Evolutionary conservation across 2,113 vertebrate genomes (phyloP).

Genomic region (Cheirogaleus medius): DNA sequence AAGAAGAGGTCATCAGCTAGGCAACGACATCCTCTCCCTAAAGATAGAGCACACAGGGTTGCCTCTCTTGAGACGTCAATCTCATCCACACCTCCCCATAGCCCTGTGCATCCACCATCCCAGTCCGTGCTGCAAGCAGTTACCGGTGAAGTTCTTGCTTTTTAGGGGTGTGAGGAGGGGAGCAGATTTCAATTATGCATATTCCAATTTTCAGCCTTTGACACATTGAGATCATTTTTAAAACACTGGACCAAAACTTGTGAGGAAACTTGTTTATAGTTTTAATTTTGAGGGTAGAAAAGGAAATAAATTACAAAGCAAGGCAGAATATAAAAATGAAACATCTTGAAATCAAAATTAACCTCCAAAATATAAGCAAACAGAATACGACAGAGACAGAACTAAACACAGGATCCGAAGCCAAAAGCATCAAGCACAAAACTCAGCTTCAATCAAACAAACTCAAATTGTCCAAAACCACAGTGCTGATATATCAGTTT

Average conservation of each 20-base stretch:
- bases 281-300: not conserved
- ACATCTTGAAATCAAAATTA: conserved; percentile 6
- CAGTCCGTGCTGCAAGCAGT: not conserved
- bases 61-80: not conserved
- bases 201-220: not conserved
- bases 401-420: not conserved
- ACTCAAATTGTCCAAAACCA: not conserved
- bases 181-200: not conserved
- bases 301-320: conserved; percentile 23
- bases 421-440: not conserved
- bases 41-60: not conserved
- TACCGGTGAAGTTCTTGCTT: not conserved
- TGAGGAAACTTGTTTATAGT: conserved; percentile 6
- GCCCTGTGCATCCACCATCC: too few species aligned
- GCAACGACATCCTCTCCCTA: not conserved
- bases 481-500: not conserved
- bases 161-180: not conserved
- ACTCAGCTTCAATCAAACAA: not conserved
- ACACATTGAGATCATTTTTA: not conserved
- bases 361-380: conserved; percentile 12
- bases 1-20: not conserved
- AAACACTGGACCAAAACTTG: not conserved
- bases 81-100: too few species aligned
- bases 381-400: not conserved
- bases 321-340: not conserved